Evolutionary conservation across 1,140 invertebrate genomes (phyloP), one percentile per base, ranked within the genome.

Genomic region (Aphidius gifuensis): DNA sequence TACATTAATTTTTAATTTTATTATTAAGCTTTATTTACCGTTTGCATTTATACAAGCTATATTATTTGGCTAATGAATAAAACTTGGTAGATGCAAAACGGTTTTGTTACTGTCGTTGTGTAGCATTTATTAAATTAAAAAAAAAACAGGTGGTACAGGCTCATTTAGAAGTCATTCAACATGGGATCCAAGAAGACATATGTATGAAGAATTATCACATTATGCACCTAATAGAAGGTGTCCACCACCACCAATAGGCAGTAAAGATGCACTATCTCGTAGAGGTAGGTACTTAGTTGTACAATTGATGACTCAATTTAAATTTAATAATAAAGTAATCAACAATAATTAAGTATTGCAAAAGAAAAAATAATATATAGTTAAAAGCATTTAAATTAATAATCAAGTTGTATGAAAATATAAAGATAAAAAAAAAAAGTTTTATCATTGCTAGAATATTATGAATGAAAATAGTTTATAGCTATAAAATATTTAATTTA

Each of bases 171-270:
- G 86, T 77, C 88, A 91, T 79, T 90, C 90, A 40, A 93, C 92
- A 71, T 93, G 91, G 92, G 91, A 93, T 81, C 91, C 91, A 54
- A 85, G 91, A 51, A 82, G 91, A 46, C 90, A 92, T 74, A 89
- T 93, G 81, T 94, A 94, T 80, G 92, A 93, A 83, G 91, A 93
- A 80, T 83, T 91, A 71, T 85, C 84, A 73, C 85, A 85, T 70
- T 85, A 83, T 79, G 75, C 75, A 61, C 83, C 80, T 57, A 83
- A 78, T 66, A 80, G 81, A 71, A 79, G 81, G 70, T 82, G 82
- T 65, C 80, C 80, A n/a, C 84, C 85, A 47, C 85, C 86, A 69
- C 76, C 79, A 55, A 76, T 79, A 70, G 77, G 72, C 71, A 74
- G 76, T 74, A 71, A 71, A 44, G 79, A 81, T 32, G 78, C 71